Conservation (phyloP, 2,888 invertebrate genomes). For the Alloscopus bannaensis region DNA sequence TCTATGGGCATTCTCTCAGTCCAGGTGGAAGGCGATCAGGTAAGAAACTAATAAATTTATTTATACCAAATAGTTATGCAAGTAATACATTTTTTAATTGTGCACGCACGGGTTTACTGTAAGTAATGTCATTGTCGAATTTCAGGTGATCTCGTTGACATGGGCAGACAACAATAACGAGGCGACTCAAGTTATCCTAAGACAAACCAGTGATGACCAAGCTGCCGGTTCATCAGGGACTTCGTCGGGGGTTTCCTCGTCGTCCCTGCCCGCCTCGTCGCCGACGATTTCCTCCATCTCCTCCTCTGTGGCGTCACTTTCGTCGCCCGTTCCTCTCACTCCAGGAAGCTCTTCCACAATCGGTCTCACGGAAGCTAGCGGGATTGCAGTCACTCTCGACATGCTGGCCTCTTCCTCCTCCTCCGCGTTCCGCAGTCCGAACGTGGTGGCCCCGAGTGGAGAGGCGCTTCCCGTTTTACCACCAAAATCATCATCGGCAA, state of each 20-base stretch:
- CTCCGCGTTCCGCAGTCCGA: slow-evolving; percentile 80
- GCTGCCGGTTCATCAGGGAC: slow-evolving; percentile 74
- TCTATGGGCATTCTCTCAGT: slow-evolving; percentile 96
- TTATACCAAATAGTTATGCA: no score
- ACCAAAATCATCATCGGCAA: slow-evolving; percentile 72
- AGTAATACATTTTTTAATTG: no score
- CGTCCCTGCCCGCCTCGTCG: slow-evolving; percentile 57
- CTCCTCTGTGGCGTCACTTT: slow-evolving; percentile 39
- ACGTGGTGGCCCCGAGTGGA: slow-evolving; percentile 81
- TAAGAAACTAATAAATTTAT: slow-evolving; percentile 66
- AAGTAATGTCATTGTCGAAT: no score
- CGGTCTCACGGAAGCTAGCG: no score
- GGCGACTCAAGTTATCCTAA: slow-evolving; percentile 83
- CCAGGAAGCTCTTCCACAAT: slow-evolving; percentile 65
- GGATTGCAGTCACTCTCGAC: slow-evolving; percentile 65
- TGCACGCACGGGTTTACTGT: no score
- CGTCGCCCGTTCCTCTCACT: slow-evolving; percentile 65
- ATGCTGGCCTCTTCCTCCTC: slow-evolving; percentile 66
- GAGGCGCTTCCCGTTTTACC: slow-evolving; percentile 70
- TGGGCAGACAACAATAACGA: slow-evolving; percentile 81
- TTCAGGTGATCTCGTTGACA: slow-evolving; percentile 80
- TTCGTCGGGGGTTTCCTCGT: slow-evolving; percentile 71
- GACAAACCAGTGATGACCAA: slow-evolving; percentile 68
- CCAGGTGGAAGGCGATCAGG: slow-evolving; percentile 84
- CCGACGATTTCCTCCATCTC: slow-evolving; percentile 54